Percentiles rank a stretch among this genome's conserved stretches.
Conservation (phyloP, 2,113 vertebrate genomes). For the Oncorhynchus tshawytscha region DNA sequence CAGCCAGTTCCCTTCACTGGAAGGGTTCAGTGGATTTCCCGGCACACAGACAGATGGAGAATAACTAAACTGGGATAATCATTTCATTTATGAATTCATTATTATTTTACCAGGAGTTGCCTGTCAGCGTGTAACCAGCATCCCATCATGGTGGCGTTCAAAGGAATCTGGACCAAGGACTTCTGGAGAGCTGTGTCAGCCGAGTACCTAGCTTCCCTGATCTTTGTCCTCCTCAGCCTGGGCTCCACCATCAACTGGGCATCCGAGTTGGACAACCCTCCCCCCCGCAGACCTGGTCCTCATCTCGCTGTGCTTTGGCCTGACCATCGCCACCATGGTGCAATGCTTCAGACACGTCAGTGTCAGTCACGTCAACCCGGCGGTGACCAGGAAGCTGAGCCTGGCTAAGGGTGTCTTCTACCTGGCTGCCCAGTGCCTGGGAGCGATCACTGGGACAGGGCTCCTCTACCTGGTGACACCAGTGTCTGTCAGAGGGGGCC, state of each 20-base stretch:
- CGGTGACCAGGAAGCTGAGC: constrained; percentile 88
- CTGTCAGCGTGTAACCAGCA: constrained; percentile 76
- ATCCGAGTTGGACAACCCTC: constrained; percentile 73
- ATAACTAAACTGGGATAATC: neutral
- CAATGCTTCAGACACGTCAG: constrained; percentile 97
- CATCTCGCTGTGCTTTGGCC: constrained; percentile 93
- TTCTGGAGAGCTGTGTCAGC: constrained; percentile 94
- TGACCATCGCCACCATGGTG: constrained; percentile 96
- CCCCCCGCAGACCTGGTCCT: constrained; percentile 86
- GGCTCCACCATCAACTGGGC: constrained; percentile 94
- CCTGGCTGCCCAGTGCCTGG: constrained; percentile 88
- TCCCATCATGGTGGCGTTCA: constrained; percentile 89
- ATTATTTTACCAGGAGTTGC: constrained; percentile 80
- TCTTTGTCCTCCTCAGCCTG: constrained; percentile 90
- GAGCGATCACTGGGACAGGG: constrained; percentile 84
- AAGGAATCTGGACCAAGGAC: constrained; percentile 92
- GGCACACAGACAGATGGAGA: neutral
- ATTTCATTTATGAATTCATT: constrained; percentile 50
- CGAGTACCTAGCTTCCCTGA: constrained; percentile 90
- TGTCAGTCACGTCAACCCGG: constrained; percentile 93
- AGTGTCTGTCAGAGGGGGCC: constrained; percentile 71
- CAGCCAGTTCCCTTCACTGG: constrained; percentile 45
- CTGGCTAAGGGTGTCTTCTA: constrained; percentile 91
- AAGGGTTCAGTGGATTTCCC: constrained; percentile 53
- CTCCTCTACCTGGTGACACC: constrained; percentile 91